phyloP scores from a whole-genome alignment of 2,113 vertebrate genomes.

The Corythaixoides concolor region DNA sequence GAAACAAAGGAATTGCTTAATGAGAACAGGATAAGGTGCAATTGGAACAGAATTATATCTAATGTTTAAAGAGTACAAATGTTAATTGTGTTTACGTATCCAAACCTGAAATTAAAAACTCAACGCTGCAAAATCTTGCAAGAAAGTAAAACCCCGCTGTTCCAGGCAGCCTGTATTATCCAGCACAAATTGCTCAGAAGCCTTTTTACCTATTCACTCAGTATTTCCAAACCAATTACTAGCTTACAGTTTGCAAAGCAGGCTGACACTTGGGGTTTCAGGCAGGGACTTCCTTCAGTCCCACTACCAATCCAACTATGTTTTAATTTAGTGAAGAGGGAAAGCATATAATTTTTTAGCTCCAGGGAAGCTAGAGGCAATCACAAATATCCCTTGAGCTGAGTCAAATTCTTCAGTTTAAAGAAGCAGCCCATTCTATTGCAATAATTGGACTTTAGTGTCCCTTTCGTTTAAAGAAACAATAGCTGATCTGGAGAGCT shows the following conservation, averaged over 20 bases:
- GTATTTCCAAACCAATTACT: constrained; percentile 74
- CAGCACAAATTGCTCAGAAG: constrained; percentile 34
- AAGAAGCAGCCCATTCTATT: constrained; percentile 54
- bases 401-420: constrained; percentile 68
- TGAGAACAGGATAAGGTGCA: background rate
- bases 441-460: constrained; percentile 71
- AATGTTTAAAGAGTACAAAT: background rate
- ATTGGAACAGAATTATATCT: background rate
- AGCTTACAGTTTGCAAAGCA: constrained; percentile 66
- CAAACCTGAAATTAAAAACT: constrained; percentile 2
- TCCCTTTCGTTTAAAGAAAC: constrained; percentile 63
- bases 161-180: background rate
- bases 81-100: constrained; percentile 17
- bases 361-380: constrained; percentile 70
- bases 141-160: background rate
- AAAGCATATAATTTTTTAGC: constrained; percentile 73
- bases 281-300: constrained; percentile 62
- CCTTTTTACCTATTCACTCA: constrained; percentile 66
- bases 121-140: background rate
- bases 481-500: constrained; percentile 35
- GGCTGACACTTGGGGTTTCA: constrained; percentile 62
- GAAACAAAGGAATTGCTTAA: constrained; percentile 16
- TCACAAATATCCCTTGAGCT: constrained; percentile 72
- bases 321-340: constrained; percentile 74
- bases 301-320: constrained; percentile 67